Percentiles rank a stretch among this genome's conserved stretches.
phyloP scores from a whole-genome alignment of 23 tunicate genomes.

The Trididemnum nubilum region DNA sequence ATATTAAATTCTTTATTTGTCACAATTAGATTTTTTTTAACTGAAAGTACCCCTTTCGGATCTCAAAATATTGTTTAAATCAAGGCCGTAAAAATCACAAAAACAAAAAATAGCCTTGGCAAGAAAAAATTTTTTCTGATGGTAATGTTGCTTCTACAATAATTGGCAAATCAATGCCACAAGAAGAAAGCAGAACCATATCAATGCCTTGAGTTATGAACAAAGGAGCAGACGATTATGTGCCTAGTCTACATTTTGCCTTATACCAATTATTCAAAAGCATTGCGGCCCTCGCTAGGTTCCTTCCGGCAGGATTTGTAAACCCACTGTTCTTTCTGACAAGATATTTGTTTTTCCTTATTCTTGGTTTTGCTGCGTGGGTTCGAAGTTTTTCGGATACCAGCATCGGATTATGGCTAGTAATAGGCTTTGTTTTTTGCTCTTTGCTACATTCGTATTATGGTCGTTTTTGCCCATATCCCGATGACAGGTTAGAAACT shows the following conservation, averaged over 20 bases:
- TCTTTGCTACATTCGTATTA: not conserved
- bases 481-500: not conserved
- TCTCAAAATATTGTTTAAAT: too few relatives aligned
- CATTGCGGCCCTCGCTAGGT: not conserved
- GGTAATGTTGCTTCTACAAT: too few relatives aligned
- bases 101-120: too few relatives aligned
- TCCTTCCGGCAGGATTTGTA: not conserved
- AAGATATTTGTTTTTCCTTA: not conserved
- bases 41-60: too few relatives aligned
- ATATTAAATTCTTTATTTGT: too few relatives aligned
- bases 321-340: not conserved
- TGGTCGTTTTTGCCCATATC: not conserved
- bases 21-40: too few relatives aligned
- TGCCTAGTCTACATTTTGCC: not conserved
- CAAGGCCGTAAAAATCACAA: too few relatives aligned
- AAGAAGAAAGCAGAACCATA: too few relatives aligned
- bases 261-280: not conserved
- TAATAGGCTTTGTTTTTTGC: not conserved
- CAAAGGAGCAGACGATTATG: too few relatives aligned
- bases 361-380: constrained; percentile 20
- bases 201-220: too few relatives aligned
- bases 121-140: too few relatives aligned
- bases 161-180: too few relatives aligned
- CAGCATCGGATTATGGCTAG: not conserved
- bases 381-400: constrained; percentile 19